A percentile compares a stretch with the other conserved stretches of the same genome.
phyloP scores from a whole-genome alignment of 2,113 vertebrate species.

The Variabilichromis moorii region DNA sequence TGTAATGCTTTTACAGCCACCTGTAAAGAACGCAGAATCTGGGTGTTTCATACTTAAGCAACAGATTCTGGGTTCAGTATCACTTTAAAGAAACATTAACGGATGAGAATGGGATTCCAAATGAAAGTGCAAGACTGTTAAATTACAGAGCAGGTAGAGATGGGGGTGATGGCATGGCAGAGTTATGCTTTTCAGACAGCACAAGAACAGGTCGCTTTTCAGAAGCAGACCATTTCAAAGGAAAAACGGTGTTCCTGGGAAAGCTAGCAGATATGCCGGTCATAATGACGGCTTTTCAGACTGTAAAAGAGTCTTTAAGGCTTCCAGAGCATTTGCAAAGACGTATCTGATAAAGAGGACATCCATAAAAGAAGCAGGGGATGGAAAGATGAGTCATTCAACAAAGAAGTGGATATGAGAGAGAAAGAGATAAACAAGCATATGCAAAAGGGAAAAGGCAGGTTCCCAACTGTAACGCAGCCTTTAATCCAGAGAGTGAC shows the following conservation, averaged over 20 bases:
- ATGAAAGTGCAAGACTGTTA: background rate
- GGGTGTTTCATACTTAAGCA: background rate
- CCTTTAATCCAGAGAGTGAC: background rate
- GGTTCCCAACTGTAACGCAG: background rate
- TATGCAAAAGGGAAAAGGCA: background rate
- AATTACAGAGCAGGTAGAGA: background rate
- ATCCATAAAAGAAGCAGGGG: constrained; percentile 11
- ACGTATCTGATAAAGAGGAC: constrained; percentile 10
- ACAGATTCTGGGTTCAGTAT: background rate
- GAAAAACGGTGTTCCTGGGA: background rate
- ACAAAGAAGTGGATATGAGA: constrained; percentile 15
- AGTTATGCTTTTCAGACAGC: constrained; percentile 8
- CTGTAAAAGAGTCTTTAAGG: constrained; percentile 7
- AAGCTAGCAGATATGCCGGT: constrained; percentile 13
- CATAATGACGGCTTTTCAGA: constrained; percentile 19
- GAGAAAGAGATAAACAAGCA: background rate
- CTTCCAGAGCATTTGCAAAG: background rate
- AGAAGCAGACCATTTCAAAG: background rate
- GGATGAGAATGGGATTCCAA: background rate
- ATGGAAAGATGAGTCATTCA: constrained; percentile 34
- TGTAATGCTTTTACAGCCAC: background rate
- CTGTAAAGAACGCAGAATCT: background rate
- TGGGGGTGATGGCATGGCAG: background rate
- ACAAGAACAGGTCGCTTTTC: background rate
- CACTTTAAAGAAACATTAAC: background rate